Conservation (phyloP, 2,888 invertebrate species). For the Chymomyza amoena region DNA sequence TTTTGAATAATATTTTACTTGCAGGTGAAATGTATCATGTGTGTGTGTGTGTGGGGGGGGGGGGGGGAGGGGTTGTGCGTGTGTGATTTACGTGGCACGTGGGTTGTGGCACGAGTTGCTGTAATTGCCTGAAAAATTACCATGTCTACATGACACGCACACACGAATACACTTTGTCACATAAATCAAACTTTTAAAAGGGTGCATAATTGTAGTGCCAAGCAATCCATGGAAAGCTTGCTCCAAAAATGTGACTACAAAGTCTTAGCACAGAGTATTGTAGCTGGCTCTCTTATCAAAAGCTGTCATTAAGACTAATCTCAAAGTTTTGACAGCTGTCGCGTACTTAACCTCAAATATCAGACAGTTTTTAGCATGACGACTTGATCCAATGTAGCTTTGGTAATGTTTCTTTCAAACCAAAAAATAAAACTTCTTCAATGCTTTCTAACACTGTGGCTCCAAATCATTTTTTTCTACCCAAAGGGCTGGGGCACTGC, state of each 20-base stretch:
- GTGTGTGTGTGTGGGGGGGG: neutral
- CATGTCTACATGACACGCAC: conserved; percentile 69
- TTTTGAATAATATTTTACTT: conserved; percentile 72
- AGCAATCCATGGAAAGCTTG: neutral
- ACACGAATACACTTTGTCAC: conserved; percentile 52
- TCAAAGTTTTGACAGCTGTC: conserved; percentile 22
- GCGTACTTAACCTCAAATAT: conserved; percentile 6
- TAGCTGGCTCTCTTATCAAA: neutral
- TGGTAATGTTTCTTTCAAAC: too few species aligned
- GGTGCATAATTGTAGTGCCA: conserved; percentile 37
- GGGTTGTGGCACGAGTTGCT: conserved; percentile 16
- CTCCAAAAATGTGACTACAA: neutral
- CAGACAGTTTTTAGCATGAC: conserved; percentile 22
- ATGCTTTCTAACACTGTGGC: too few species aligned
- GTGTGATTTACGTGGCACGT: neutral
- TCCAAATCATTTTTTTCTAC: too few species aligned
- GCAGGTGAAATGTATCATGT: conserved; percentile 38
- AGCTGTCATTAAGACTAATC: conserved; percentile 10
- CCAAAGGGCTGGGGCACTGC: too few species aligned
- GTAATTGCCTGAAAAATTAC: conserved; percentile 71
- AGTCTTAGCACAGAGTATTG: neutral
- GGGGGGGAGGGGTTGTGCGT: conserved; percentile 6
- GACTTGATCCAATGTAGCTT: too few species aligned
- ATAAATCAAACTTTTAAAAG: conserved; percentile 56
- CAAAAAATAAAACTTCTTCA: too few species aligned